Evolutionary conservation across 92 coral and sea anemone species (phyloP), one percentile per base, ranked within the genome.

Genomic region (Zoanthus sansibaricus): DNA sequence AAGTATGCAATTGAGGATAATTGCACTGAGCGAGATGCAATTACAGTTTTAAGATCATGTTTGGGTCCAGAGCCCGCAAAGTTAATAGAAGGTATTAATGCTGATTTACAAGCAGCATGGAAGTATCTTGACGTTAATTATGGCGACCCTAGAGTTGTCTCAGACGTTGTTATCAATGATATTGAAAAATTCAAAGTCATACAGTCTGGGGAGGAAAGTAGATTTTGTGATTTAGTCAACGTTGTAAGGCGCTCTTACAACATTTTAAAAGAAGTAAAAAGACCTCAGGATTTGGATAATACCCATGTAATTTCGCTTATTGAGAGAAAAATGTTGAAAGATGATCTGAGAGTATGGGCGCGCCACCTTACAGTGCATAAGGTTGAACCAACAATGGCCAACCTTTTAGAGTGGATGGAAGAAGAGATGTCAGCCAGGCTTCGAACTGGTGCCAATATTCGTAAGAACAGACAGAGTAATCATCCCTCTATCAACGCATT

Each of bases 341-440:
- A 92, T 56, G 92, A 92, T 75, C 56, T 89, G 0, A 80, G 58
- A 78, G 90, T 89, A 33, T 92, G 94, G 92, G 88, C 92, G 7
- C 87, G 92, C 51, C 90, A 86, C 64, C 69, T 89, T 17, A 71
- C 44, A 37, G 0, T 76, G 61, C 56, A 91, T 83, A 14, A 61
- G 21, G 25, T 61, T 61, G 82, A 91, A 20, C 90, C 90, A 1
- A 77, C 90, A 4, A 92, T 92, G 94, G 61, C 75, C 52, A 73
- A 62, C 84, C 68, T 92, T 18, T 86, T 89, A 16, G 18, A 46
- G 0, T 88, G 92, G 94, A 90, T 90, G 93, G 93, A 87, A 52
- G 86, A 79, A 31, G 89, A 83, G 67, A 82, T 90, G 91, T 66
- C 82, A 3, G 88, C 93, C 10, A 87, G 88, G 20, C 64, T 91